phyloP scores from a whole-genome alignment of 2,888 invertebrate genomes.

The Hartigia nigra region DNA sequence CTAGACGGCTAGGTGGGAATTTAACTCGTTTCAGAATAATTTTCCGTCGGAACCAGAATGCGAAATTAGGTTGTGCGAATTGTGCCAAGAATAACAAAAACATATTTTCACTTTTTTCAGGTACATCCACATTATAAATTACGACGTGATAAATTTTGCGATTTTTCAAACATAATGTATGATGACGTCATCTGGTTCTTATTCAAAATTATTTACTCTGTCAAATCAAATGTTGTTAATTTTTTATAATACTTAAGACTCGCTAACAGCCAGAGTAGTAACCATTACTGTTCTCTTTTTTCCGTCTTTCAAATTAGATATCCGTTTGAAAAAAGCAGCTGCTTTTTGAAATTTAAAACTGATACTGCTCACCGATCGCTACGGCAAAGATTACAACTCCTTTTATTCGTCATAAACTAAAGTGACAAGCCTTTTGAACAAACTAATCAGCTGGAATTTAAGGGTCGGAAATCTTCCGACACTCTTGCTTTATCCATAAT shows the following conservation, averaged over 20 bases:
- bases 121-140: not conserved
- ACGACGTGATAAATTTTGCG: not conserved
- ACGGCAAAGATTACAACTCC: not conserved
- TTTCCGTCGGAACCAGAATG: not conserved
- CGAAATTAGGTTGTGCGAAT: not conserved
- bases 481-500: not conserved
- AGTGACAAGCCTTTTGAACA: not conserved
- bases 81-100: not conserved
- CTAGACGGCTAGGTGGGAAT: not conserved
- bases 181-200: not conserved
- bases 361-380: not conserved
- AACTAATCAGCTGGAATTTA: not conserved
- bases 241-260: too few species aligned
- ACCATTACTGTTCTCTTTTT: too few species aligned
- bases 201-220: not conserved
- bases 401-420: not conserved
- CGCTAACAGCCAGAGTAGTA: too few species aligned
- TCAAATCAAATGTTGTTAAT: too few species aligned
- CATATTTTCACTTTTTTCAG: not conserved
- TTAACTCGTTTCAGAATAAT: not conserved
- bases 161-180: not conserved
- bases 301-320: not conserved
- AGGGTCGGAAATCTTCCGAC: not conserved
- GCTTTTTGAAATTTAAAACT: not conserved
- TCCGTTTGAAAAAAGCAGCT: not conserved